Percentiles rank a stretch among this genome's conserved stretches.
Evolutionary conservation across 2,888 invertebrate species (phyloP).

Genomic region (Erebia aethiops): DNA sequence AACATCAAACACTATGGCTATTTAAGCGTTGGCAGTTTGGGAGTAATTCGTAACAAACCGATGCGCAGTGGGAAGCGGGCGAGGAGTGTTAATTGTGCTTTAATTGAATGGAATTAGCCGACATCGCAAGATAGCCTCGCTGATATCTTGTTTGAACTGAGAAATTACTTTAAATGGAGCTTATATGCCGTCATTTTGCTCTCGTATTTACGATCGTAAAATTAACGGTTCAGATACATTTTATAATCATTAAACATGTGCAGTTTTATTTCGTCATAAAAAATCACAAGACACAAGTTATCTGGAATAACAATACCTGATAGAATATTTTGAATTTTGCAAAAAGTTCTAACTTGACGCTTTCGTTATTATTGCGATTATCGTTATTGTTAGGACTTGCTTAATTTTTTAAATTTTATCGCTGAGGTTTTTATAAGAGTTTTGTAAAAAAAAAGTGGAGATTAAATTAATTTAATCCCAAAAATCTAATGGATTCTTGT

Average conservation of each 20-base stretch:
- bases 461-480: no score
- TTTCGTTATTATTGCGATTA: background rate
- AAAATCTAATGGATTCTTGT: no score
- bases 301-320: background rate
- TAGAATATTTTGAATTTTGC: no score
- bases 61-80: conserved; percentile 38
- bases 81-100: conserved; percentile 47
- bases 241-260: background rate
- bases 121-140: conserved; percentile 39
- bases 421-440: no score
- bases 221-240: background rate
- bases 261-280: background rate
- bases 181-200: conserved; percentile 6
- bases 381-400: background rate
- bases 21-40: conserved; percentile 10
- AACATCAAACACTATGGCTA: no score
- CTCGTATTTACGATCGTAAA: background rate
- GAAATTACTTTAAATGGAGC: conserved; percentile 17
- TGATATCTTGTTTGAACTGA: conserved; percentile 37
- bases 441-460: no score
- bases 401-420: no score
- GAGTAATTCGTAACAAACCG: conserved; percentile 31
- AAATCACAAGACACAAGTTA: background rate
- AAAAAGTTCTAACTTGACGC: no score
- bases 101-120: conserved; percentile 51